Evolutionary conservation across 2,888 invertebrate genomes (phyloP).

Genomic region (Malachius bipustulatus): DNA sequence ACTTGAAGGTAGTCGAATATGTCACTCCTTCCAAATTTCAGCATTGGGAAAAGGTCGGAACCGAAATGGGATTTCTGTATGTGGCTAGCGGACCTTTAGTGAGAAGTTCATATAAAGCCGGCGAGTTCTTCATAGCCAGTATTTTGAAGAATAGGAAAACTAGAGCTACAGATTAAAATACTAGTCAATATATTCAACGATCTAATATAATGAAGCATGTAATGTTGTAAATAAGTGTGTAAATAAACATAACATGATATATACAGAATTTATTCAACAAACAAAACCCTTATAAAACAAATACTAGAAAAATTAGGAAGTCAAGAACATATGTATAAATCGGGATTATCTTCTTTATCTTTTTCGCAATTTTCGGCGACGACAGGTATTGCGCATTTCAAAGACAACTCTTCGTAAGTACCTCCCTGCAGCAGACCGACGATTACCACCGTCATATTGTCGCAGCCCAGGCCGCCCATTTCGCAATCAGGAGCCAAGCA

Average conservation of each 20-base stretch:
- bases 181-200: no score
- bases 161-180: constrained; percentile 26
- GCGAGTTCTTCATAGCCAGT: constrained; percentile 81
- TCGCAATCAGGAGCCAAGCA: constrained; percentile 96
- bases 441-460: constrained; percentile 96
- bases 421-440: constrained; percentile 61
- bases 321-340: constrained; percentile 1
- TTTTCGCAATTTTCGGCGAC: no score
- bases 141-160: constrained; percentile 53
- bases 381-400: constrained; percentile 25
- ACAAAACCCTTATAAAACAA: no score
- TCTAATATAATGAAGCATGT: no score
- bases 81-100: constrained; percentile 97
- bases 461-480: constrained; percentile 94
- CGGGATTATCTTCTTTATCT: not conserved
- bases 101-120: constrained; percentile 95
- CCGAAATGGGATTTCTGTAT: constrained; percentile 83
- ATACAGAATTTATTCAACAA: no score
- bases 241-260: no score
- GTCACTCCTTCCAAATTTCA: constrained; percentile 90
- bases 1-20: constrained; percentile 85
- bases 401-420: constrained; percentile 37
- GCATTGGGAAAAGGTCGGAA: constrained; percentile 73
- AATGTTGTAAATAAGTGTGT: no score
- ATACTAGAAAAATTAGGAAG: no score